Evolutionary conservation across 2,888 invertebrate genomes (phyloP).

Genomic region (Andrena minutula): DNA sequence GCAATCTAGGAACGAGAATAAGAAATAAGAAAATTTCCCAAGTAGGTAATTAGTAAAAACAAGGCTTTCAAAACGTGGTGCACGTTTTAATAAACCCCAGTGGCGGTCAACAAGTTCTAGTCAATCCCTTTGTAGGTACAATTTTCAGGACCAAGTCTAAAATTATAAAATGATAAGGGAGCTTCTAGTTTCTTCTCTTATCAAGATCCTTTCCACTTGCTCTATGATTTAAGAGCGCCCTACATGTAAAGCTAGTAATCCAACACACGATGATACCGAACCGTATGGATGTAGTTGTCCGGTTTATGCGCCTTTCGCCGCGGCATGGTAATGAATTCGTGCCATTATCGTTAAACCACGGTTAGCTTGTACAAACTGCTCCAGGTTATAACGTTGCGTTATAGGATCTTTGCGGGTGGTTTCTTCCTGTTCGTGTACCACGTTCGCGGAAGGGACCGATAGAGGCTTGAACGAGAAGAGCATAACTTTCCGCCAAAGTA

Average conservation of each 20-base stretch:
- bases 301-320: constrained; percentile 45
- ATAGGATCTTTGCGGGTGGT: constrained; percentile 19
- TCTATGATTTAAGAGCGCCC: no score
- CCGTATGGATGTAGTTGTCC: constrained; percentile 30
- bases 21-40: no score
- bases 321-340: constrained; percentile 49
- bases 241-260: not conserved
- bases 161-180: no score
- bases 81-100: no score
- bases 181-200: no score
- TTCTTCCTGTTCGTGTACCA: constrained; percentile 40
- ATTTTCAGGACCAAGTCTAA: no score
- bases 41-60: no score
- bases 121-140: no score
- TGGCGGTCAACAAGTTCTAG: no score
- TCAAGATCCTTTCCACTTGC: no score
- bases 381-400: constrained; percentile 33
- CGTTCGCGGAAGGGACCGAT: not conserved
- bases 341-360: constrained; percentile 45
- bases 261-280: constrained; percentile 12
- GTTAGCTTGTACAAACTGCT: constrained; percentile 35
- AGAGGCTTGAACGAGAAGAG: not conserved
- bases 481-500: not conserved
- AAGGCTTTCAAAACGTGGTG: no score
- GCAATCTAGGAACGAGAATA: no score